A percentile compares a stretch with the other conserved stretches of the same genome.
These are phyloP conservation scores for Acholoe squamosa DNA, from an alignment of 2,888 invertebrate species.

Conservation along the genomic window DNA sequence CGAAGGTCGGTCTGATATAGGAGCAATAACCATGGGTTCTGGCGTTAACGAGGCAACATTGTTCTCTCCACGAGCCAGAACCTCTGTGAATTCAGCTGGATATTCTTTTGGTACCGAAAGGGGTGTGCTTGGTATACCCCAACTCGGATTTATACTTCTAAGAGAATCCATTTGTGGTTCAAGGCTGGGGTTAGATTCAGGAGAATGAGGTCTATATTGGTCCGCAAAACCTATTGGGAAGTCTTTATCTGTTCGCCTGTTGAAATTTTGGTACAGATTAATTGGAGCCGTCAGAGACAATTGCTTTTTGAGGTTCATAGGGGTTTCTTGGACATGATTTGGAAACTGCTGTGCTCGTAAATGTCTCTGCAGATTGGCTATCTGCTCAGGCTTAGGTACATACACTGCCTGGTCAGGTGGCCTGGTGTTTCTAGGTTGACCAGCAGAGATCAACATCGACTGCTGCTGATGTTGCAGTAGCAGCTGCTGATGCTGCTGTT, in stretches of 20 bases:
- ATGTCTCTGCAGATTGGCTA: background rate
- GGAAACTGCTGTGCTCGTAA: background rate
- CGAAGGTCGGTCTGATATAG: background rate
- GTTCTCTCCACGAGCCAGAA: background rate
- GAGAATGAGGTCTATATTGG: background rate
- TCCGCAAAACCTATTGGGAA: background rate
- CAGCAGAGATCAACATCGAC: too few species aligned
- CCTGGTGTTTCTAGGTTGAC: too few species aligned
- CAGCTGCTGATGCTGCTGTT: too few species aligned
- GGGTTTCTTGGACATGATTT: background rate
- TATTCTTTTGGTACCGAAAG: background rate
- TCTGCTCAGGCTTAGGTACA: background rate
- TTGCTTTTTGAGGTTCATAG: constrained; percentile 3
- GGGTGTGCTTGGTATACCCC: background rate
- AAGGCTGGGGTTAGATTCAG: background rate
- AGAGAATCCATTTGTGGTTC: background rate
- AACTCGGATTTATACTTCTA: background rate
- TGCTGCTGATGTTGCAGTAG: too few species aligned
- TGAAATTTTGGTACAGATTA: background rate
- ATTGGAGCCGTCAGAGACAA: background rate
- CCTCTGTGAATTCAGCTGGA: constrained; percentile 16
- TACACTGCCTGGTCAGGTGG: background rate
- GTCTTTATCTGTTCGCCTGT: constrained; percentile 19
- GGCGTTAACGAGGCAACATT: background rate
- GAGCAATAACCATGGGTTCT: background rate